Base-by-base conservation (phyloP, 2,888 invertebrate genomes). In the Cryptus armator region DNA sequence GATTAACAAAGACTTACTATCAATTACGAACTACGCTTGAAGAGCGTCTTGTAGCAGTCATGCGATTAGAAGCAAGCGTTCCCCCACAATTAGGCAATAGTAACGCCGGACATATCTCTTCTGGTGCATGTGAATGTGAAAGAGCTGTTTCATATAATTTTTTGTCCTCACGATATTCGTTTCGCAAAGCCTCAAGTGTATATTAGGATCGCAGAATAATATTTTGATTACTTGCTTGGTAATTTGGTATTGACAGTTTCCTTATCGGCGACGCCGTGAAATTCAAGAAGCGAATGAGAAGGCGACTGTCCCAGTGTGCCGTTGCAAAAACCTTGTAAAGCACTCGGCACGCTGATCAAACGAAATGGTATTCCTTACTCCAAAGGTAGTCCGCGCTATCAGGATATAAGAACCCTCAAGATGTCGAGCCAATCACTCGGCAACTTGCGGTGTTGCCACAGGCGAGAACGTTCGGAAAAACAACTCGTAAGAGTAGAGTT, bases 201-300 rank as follows among this genome's bases (percentile, higher is more conserved):
- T 37, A 37, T 37, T 2, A 37, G 37, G 37, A 12, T 6, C 59
- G 29, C 32, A 5, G 29, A 32, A 32, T 24, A 24, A 24, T 14
- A 59, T 24, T 59, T 14, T 59, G 59, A 59, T 29, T 59, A 59
- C 59, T 24, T 59, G 14, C 24, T 14, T 24, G 59, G 59, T 59
- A 29, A 32, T 59, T 29, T 59, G 24, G 24, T 59, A 59, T n/a
- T 7, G 29, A 14, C 14, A 14, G 59, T 29, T 59, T 59, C 10
- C 59, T 59, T 6, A 12, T 32, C 24, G 56, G 56, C 37, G 37
- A 37, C n/a, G 48, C 2, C 14, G n/a, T n/a, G 10, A 1, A 1
- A n/a, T 48, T 48, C 10, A 48, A n/a, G 3, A n/a, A 48, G 48
- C 48, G n/a, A 48, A 37, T 7, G 48, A 48, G 48, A n/a, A 48